Conservation (phyloP, 2,113 vertebrate species). For the Epinephelus cyanopodus region DNA sequence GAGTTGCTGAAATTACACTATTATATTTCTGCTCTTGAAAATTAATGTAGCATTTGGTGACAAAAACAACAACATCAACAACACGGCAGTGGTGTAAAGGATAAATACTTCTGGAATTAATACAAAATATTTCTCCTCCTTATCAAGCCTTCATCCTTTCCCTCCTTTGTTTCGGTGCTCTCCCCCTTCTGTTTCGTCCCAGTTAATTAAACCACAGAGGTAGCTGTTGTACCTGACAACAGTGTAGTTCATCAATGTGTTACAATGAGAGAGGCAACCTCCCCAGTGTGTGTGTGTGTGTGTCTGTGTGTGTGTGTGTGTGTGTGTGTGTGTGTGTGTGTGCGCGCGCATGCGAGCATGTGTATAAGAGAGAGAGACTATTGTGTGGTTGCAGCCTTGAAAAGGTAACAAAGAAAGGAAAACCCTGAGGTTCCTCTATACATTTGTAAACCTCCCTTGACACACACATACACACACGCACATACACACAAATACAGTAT, state of each 20-base stretch:
- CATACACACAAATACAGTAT: conserved; percentile 18
- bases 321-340: conserved; percentile 4
- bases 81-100: background rate
- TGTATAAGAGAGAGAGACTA: conserved; percentile 24
- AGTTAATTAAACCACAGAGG: conserved; percentile 78
- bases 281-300: conserved; percentile 50
- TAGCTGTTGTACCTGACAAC: conserved; percentile 68
- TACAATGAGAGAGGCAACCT: conserved; percentile 66
- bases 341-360: background rate
- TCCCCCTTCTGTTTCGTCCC: conserved; percentile 46
- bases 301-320: background rate
- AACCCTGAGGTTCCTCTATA: conserved; percentile 69
- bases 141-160: conserved; percentile 33
- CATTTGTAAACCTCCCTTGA: conserved; percentile 55
- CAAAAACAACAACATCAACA: background rate
- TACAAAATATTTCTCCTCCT: conserved; percentile 15
- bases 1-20: background rate
- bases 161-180: conserved; percentile 44
- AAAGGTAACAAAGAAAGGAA: conserved; percentile 76
- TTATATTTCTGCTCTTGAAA: too few relatives aligned
- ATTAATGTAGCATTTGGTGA: background rate
- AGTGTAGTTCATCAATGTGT: conserved; percentile 72
- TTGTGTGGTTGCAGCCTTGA: conserved; percentile 64
- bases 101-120: background rate
- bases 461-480: conserved; percentile 24